phyloP scores from a whole-genome alignment of 2,888 invertebrate species.

The Tachina lurida region DNA sequence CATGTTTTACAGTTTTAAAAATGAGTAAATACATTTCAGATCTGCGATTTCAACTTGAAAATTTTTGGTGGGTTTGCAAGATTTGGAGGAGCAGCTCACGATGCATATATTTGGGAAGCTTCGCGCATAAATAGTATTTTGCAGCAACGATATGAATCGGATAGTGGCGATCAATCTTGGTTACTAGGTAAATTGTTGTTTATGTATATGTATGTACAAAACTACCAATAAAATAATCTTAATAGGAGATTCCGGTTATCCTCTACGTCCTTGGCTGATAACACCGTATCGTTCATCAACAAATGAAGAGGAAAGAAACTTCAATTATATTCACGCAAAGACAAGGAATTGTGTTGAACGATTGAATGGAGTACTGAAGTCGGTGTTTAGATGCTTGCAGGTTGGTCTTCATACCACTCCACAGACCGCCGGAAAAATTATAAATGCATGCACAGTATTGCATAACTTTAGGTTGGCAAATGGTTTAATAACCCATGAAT shows the following conservation, averaged over 20 bases:
- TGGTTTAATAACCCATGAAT: too few relatives aligned
- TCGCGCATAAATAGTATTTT: constrained; percentile 1
- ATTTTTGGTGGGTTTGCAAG: constrained; percentile 24
- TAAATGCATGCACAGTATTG: constrained; percentile 1
- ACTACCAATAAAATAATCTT: not conserved
- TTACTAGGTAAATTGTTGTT: constrained; percentile 10
- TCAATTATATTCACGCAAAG: too few relatives aligned
- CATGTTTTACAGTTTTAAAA: not conserved
- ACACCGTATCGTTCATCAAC: not conserved
- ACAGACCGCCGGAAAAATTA: not conserved
- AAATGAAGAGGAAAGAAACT: too few relatives aligned
- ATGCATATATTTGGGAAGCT: constrained; percentile 30
- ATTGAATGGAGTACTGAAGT: too few relatives aligned
- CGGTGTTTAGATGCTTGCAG: too few relatives aligned
- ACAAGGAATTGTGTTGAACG: too few relatives aligned
- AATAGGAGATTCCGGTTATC: too few relatives aligned
- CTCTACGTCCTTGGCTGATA: too few relatives aligned
- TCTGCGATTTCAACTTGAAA: constrained; percentile 22
- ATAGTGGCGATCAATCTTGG: constrained; percentile 17
- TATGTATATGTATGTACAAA: not conserved
- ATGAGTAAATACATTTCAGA: constrained; percentile 17
- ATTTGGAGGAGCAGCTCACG: constrained; percentile 34
- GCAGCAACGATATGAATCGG: constrained; percentile 4
- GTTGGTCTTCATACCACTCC: not conserved
- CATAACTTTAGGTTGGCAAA: too few relatives aligned